Base-by-base conservation (phyloP, 2,797 vertebrate species). In the Naso thynnoides region DNA sequence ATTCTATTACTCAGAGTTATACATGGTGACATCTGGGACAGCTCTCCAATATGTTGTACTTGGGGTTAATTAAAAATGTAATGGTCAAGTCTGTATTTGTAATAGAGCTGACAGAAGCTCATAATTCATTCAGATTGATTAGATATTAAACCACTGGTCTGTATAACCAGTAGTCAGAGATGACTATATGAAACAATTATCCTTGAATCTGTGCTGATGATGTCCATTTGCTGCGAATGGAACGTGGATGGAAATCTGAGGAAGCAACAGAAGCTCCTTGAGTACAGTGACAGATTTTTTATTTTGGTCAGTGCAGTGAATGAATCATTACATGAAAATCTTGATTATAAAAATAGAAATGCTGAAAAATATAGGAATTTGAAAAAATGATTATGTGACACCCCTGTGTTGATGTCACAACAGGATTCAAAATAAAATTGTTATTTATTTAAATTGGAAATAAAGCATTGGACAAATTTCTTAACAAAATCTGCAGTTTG, bases 61-160 rank as follows among this genome's bases (percentile, higher is more conserved):
- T 53, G 58, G 66, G 89, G 86, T 90, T 91, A 89, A 91, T 92
- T 91, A 91, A 82, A 90, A 89, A 87, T 75, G 74, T 83, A 75
- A 85, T 87, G 88, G 86, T 88, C 87, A 91, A 90, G 82, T 83
- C 87, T 78, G 80, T 86, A 86, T 88, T 88, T 83, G 79, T 86
- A 89, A 87, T 81, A 80, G 76, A 77, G 77, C 66, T 70, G 88
- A 88, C 78, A 80, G 81, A 70, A 84, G 72, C 63, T 89, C 82
- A 83, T 89, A 77, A 82, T 84, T 91, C 73, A 86, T 87, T 86
- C 79, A 84, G 79, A 89, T 68, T 79, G 84, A 91, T 89, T 76
- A 59, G 71, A 82, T 84, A 84, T 89, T 83, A 88, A 88, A 82
- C 71, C 79, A 86, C 69, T 71, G 80, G 59, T 80, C 76, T 83